phyloP scores from a whole-genome alignment of 2,113 vertebrate species.

The Prunella fulvescens region DNA sequence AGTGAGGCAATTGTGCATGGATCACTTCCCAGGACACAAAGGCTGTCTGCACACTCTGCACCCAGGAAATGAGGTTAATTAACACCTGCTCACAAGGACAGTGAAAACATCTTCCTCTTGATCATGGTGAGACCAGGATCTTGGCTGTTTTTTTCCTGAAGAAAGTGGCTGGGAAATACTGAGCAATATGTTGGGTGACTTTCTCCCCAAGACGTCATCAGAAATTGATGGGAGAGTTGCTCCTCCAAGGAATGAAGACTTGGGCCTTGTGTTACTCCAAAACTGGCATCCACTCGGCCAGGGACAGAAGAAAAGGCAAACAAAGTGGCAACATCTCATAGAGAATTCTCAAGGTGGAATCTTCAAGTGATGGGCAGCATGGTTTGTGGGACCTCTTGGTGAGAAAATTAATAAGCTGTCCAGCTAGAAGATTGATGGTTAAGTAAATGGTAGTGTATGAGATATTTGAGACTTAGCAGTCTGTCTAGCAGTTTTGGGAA shows the following conservation, averaged over 20 bases:
- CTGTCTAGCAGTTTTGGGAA: not conserved
- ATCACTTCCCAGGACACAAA: conserved; percentile 67
- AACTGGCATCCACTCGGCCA: not conserved
- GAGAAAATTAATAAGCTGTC: not conserved
- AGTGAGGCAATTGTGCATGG: conserved; percentile 22
- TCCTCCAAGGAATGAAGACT: not conserved
- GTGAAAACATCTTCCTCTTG: not conserved
- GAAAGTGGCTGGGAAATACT: not conserved
- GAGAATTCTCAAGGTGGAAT: not conserved
- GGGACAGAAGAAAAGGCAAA: not conserved
- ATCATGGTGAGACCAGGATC: not conserved
- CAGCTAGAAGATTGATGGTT: not conserved
- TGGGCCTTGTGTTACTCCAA: not conserved
- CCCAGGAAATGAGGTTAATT: conserved; percentile 57
- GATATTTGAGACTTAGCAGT: not conserved
- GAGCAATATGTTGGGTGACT: not conserved
- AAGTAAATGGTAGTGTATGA: not conserved
- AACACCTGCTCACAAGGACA: not conserved
- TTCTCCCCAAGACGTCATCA: not conserved
- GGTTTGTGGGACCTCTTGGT: not conserved
- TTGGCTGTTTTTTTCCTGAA: not conserved
- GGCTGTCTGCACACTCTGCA: not conserved
- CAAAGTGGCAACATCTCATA: not conserved
- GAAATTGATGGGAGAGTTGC: not conserved
- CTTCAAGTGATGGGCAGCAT: not conserved